phyloP scores from a whole-genome alignment of 1,140 invertebrate species.

The Pissodes strobi region DNA sequence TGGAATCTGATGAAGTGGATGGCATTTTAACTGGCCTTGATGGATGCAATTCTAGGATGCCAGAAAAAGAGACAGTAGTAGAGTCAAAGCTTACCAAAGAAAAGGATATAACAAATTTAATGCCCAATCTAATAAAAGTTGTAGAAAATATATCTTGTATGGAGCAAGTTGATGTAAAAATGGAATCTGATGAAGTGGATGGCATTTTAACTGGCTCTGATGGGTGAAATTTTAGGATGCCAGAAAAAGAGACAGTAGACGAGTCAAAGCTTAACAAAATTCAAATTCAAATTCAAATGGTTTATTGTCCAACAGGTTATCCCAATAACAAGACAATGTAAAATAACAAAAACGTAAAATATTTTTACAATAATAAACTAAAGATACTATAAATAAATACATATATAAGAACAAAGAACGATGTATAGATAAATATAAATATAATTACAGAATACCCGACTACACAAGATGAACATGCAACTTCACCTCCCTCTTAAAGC shows the following conservation, averaged over 20 bases:
- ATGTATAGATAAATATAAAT: no score
- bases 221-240: not conserved
- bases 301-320: no score
- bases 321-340: no score
- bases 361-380: no score
- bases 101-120: conserved; percentile 3
- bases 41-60: conserved; percentile 5
- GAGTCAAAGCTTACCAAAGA: not conserved
- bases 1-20: conserved; percentile 7
- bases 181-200: conserved; percentile 7
- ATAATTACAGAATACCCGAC: no score
- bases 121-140: conserved; percentile 1
- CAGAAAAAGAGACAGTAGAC: conserved; percentile 7
- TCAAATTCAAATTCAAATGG: no score
- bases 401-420: no score
- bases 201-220: conserved; percentile 1
- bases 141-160: not conserved
- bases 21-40: conserved; percentile 4
- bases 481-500: no score
- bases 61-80: conserved; percentile 3
- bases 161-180: no score
- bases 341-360: no score
- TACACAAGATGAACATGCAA: no score
- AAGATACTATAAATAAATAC: no score
- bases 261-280: not conserved